Conservation (phyloP, 2,797 vertebrate species). For the Melanotaenia parkinsoni region DNA sequence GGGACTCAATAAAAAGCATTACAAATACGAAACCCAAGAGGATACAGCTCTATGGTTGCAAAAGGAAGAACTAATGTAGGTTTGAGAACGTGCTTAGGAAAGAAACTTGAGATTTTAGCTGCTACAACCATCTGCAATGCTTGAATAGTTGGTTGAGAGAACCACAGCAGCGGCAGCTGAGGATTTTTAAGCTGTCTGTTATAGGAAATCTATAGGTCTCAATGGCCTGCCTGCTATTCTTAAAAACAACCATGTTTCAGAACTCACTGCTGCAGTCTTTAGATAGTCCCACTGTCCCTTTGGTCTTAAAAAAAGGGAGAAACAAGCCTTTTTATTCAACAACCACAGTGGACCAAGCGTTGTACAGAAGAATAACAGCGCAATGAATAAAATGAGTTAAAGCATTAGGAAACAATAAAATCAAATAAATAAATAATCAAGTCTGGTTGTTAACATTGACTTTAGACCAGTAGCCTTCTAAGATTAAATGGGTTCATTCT, state of each 20-base stretch:
- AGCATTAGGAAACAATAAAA: too few relatives aligned
- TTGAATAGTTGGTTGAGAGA: neutral
- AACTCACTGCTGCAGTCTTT: neutral
- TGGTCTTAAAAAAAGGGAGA: neutral
- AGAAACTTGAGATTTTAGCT: neutral
- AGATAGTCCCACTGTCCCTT: neutral
- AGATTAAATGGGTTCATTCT: too few relatives aligned
- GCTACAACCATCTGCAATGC: neutral
- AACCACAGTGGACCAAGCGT: too few relatives aligned
- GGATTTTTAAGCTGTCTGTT: neutral
- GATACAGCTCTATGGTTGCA: too few relatives aligned
- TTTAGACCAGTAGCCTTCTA: too few relatives aligned
- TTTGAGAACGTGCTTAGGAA: too few relatives aligned
- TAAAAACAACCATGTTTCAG: neutral
- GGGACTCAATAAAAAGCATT: too few relatives aligned
- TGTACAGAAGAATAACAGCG: too few relatives aligned
- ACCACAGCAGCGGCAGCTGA: neutral
- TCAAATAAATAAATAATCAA: neutral
- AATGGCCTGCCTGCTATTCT: neutral
- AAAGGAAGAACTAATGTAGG: too few relatives aligned
- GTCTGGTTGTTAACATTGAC: too few relatives aligned
- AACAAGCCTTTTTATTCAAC: neutral
- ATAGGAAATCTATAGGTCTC: neutral
- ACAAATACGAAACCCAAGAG: too few relatives aligned
- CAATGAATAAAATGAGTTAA: too few relatives aligned